Evolutionary conservation across 2,797 vertebrate genomes (phyloP), one percentile per base, ranked within the genome.

Genomic region (Trachurus trachurus): DNA sequence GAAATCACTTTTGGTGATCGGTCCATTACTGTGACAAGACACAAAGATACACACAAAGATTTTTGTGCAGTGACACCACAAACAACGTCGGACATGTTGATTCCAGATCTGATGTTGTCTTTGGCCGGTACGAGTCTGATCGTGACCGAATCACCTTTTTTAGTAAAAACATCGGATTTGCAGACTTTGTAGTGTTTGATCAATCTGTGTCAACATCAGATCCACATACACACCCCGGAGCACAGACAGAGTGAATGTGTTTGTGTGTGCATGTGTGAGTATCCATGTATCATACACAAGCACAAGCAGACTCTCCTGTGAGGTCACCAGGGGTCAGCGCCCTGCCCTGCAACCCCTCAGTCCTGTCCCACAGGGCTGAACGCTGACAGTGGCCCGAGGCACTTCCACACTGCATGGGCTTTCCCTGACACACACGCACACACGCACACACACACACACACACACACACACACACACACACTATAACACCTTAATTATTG

Each of bases 311-410:
- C 91, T 88, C 81, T 83, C 74, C 79, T 75, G 61, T 71, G 74
- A 75, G 91, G 93, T 92, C 90, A 91, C 61, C 57, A 60, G 73
- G 72, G 94, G 94, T 94, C 93, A 90, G 56, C 73, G 67, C 84
- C 85, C 81, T 93, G 91, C 90, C 82, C 94, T 95, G 93, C 86
- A 93, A 92, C 93, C 93, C 89, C 90, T 95, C 94, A 94, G 92
- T 87, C 80, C 50, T 29, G 62, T 95, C 93, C 92, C 92, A 90
- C 44, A 80, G 88, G 93, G 85, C 86, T 21, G 1, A 58, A 78
- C 29, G 81, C 88, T 94, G 93, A 95, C 93, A 94, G 93, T 83
- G 83, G 90, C 93, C 94, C 69, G 64, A 89, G 91, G 94, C 94
- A 81, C 85, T 94, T 95, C 92, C 91, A 94, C 85, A 72, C 73